Conservation (phyloP, 2,797 vertebrate genomes). For the Melanotaenia pygmaea region DNA sequence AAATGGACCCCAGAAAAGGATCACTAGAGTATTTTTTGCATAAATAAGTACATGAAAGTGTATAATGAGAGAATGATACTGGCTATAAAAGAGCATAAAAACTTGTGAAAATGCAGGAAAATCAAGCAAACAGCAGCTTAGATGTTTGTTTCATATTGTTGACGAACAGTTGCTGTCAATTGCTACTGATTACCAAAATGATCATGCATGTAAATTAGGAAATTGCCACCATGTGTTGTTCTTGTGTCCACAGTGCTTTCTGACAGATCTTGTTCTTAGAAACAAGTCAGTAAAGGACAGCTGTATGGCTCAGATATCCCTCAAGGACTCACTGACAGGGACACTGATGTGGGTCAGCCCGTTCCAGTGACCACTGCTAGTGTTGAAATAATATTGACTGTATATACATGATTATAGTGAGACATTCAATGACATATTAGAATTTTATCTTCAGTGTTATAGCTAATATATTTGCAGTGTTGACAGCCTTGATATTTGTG, state of each 20-base stretch:
- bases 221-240: conserved; percentile 24
- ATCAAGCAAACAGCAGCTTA: background rate
- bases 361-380: background rate
- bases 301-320: conserved; percentile 49
- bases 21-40: background rate
- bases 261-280: conserved; percentile 48
- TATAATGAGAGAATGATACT: background rate
- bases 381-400: background rate
- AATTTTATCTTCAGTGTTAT: background rate
- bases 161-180: background rate
- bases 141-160: background rate
- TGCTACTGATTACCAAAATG: background rate
- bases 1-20: background rate
- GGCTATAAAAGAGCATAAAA: background rate
- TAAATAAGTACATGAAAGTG: background rate
- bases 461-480: too few relatives aligned
- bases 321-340: conserved; percentile 25
- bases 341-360: conserved; percentile 11
- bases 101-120: background rate
- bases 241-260: conserved; percentile 25
- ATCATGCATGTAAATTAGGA: conserved; percentile 14
- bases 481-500: background rate
- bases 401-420: background rate
- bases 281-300: conserved; percentile 35
- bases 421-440: background rate